These are phyloP conservation scores for Hypsopygia costalis DNA, from an alignment of 2,888 invertebrate species.

Conservation along the genomic window DNA sequence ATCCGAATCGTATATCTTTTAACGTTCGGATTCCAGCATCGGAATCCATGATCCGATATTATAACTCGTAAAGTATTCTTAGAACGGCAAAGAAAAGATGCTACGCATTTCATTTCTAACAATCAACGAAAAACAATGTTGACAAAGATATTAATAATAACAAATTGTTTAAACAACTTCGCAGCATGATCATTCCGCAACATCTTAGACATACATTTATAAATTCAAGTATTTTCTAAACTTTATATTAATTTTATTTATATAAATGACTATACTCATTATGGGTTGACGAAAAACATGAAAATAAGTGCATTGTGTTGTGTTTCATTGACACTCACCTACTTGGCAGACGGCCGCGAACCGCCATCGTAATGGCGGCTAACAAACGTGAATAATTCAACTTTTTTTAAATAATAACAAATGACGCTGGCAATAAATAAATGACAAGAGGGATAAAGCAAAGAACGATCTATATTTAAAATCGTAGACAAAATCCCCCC, in stretches of 20 bases:
- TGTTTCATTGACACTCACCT: constrained; percentile 67
- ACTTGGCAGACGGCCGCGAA: constrained; percentile 52
- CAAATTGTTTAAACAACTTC: not conserved
- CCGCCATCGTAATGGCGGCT: constrained; percentile 7
- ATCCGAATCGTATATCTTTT: constrained; percentile 6
- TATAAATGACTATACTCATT: constrained; percentile 17
- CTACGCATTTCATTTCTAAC: constrained; percentile 16
- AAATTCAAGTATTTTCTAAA: not conserved
- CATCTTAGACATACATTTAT: too few species aligned
- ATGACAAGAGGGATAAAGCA: constrained; percentile 40
- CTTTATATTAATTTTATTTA: constrained; percentile 17
- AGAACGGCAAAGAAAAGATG: constrained; percentile 6
- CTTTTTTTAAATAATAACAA: constrained; percentile 20
- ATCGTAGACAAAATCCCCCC: constrained; percentile 52
- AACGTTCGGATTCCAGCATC: constrained; percentile 5
- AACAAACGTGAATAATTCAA: constrained; percentile 32
- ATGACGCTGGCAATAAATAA: constrained; percentile 30
- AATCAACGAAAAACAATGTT: constrained; percentile 18
- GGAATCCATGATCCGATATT: constrained; percentile 4
- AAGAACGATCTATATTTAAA: constrained; percentile 62
- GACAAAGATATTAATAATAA: not conserved
- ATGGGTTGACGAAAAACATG: constrained; percentile 17
- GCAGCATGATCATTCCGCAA: not conserved
- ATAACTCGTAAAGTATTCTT: constrained; percentile 4
- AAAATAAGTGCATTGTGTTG: constrained; percentile 24